phyloP scores from a whole-genome alignment of 2,113 vertebrate genomes.

The Trachemys scripta region DNA sequence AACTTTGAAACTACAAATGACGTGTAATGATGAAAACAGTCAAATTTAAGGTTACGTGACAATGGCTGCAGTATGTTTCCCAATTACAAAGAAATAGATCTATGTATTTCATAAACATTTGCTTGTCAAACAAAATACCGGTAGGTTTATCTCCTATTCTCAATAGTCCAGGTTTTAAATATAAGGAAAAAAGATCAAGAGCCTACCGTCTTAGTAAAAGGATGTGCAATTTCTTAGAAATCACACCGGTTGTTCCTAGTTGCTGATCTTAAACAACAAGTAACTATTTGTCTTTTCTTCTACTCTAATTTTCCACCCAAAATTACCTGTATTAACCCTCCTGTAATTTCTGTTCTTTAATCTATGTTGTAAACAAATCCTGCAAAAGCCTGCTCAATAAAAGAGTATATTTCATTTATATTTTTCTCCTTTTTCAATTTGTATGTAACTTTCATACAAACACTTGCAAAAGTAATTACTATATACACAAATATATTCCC shows the following conservation, averaged over 20 bases:
- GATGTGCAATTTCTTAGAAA: background rate
- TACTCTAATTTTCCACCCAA: background rate
- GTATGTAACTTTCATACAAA: background rate
- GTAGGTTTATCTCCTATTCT: background rate
- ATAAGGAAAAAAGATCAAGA: background rate
- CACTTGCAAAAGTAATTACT: background rate
- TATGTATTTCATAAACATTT: background rate
- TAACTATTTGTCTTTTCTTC: background rate
- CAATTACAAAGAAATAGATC: background rate
- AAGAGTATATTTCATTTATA: background rate
- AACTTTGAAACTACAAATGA: constrained; percentile 41
- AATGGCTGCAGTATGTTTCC: background rate
- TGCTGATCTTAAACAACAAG: background rate
- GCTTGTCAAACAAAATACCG: background rate
- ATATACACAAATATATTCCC: background rate
- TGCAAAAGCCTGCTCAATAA: background rate
- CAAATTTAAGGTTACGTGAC: background rate
- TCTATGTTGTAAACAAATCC: background rate
- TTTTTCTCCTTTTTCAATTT: background rate
- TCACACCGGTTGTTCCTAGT: fast-evolving
- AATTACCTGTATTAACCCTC: background rate
- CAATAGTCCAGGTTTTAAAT: background rate
- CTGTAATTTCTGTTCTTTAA: background rate
- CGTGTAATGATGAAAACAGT: background rate
- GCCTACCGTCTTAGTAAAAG: background rate